phyloP scores from a whole-genome alignment of 2,113 vertebrate species.

The Columba janthina region DNA sequence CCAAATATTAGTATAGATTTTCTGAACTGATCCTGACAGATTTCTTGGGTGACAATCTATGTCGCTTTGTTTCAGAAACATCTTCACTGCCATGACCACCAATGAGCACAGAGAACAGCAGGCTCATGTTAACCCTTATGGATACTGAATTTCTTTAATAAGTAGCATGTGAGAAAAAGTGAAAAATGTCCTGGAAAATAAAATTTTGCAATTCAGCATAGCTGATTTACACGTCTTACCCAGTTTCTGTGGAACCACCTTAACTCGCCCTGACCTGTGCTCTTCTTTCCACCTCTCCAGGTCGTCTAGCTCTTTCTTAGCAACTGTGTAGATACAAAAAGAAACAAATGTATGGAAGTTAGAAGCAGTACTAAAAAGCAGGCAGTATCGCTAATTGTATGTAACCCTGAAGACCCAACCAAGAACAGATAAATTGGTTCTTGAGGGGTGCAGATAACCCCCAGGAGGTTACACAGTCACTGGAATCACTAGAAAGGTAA shows the following conservation, averaged over 20 bases:
- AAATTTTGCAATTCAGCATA: not conserved
- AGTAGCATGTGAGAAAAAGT: not conserved
- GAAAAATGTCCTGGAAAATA: not conserved
- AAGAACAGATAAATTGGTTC: not conserved
- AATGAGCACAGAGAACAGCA: not conserved
- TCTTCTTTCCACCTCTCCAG: conserved; percentile 73
- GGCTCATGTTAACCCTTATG: not conserved
- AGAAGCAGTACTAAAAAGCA: not conserved
- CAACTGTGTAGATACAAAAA: conserved; percentile 70
- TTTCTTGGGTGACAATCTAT: not conserved
- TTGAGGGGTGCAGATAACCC: not conserved
- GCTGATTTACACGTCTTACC: conserved; percentile 72
- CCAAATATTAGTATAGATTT: not conserved
- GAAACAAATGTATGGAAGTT: not conserved
- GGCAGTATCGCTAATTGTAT: not conserved
- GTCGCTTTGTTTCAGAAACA: not conserved
- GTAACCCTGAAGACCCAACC: not conserved
- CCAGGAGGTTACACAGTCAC: not conserved
- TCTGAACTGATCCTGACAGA: not conserved
- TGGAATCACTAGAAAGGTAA: not conserved
- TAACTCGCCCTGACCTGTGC: conserved; percentile 64
- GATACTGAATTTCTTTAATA: not conserved
- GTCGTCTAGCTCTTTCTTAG: conserved; percentile 78
- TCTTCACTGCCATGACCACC: not conserved
- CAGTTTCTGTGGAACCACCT: conserved; percentile 70